phyloP scores from a whole-genome alignment of 2,797 vertebrate genomes.

The Cuculus canorus region DNA sequence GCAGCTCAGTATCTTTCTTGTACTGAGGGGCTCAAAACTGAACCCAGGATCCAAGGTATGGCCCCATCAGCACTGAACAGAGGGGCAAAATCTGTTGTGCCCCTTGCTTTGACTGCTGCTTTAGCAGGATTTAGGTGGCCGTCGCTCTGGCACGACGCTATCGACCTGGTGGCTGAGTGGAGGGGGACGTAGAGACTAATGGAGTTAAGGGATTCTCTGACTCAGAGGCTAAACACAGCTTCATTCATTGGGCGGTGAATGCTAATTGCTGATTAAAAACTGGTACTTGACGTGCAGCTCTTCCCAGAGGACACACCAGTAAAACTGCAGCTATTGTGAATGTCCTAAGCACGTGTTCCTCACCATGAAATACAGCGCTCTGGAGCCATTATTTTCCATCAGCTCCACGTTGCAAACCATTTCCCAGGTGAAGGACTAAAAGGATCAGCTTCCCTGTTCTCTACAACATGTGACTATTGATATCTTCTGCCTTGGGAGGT shows the following conservation, averaged over 20 bases:
- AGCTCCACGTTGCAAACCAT: not conserved
- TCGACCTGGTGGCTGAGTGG: fast-evolving
- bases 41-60: too few relatives aligned
- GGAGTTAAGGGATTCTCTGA: not conserved
- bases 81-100: not conserved
- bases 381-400: not conserved
- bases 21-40: too few relatives aligned
- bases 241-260: not conserved
- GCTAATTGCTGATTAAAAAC: not conserved
- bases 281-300: not conserved
- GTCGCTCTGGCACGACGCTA: not conserved
- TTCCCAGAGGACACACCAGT: not conserved
- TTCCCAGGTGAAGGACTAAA: not conserved
- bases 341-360: not conserved
- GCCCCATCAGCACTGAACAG: too few relatives aligned
- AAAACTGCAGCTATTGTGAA: not conserved
- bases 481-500: not conserved
- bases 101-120: not conserved
- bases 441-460: not conserved
- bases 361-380: not conserved
- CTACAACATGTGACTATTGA: not conserved
- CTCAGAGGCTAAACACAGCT: not conserved
- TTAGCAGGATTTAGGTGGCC: not conserved
- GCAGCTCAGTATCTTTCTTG: too few relatives aligned
- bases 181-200: not conserved